phyloP scores from a whole-genome alignment of 92 coral and sea anemone species.

The Parazoanthus swiftii region DNA sequence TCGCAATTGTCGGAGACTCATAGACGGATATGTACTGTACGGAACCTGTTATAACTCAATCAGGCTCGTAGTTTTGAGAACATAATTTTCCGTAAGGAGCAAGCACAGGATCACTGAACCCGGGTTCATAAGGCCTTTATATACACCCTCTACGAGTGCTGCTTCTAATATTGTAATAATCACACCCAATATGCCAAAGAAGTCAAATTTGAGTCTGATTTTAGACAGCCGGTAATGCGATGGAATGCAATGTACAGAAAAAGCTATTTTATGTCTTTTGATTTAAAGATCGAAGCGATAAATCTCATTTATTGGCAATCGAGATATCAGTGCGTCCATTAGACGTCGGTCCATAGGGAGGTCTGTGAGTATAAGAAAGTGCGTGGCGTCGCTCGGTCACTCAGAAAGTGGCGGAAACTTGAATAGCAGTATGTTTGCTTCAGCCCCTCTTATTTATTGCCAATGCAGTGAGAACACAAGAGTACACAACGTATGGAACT shows the following conservation, averaged over 20 bases:
- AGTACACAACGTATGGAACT: background rate
- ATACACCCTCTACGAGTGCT: background rate
- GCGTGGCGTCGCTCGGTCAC: background rate
- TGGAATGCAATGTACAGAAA: background rate
- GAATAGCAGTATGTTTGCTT: constrained; percentile 2
- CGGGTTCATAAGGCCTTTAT: background rate
- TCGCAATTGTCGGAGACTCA: background rate
- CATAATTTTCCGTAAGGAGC: background rate
- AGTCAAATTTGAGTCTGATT: constrained; percentile 1
- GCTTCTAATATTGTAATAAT: background rate
- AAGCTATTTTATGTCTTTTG: constrained; percentile 22
- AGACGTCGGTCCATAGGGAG: constrained; percentile 62
- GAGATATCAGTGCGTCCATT: constrained; percentile 61
- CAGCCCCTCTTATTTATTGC: constrained; percentile 28
- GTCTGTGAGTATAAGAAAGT: constrained; percentile 66
- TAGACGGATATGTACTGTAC: constrained; percentile 1
- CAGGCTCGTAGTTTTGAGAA: background rate
- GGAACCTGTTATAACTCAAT: background rate
- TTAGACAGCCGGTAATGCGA: constrained; percentile 22
- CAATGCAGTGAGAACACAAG: constrained; percentile 22
- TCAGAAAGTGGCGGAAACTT: background rate
- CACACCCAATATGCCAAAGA: background rate
- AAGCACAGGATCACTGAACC: background rate
- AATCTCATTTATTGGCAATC: constrained; percentile 78
- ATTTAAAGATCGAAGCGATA: constrained; percentile 67